Percentiles rank a stretch among this genome's conserved stretches.
Conservation (phyloP, 1,140 invertebrate species). For the Meloidogyne chitwoodi region DNA sequence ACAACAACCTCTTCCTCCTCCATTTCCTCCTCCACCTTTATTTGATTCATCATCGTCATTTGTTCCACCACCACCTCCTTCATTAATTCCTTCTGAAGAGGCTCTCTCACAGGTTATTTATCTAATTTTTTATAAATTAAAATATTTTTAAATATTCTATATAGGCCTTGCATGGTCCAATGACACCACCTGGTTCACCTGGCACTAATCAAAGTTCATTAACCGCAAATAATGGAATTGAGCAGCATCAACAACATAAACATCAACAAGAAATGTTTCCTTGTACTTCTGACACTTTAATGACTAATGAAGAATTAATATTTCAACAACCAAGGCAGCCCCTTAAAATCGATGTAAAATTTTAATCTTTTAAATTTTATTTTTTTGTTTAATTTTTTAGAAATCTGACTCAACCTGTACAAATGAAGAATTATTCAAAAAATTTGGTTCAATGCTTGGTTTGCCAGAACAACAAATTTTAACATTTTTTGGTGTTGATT, state of each 20-base stretch:
- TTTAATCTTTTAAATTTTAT: background rate
- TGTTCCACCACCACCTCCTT: background rate
- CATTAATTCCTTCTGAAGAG: background rate
- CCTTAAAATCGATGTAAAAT: background rate
- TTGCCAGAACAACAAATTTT: slow-evolving; percentile 18
- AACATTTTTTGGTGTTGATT: slow-evolving; percentile 27
- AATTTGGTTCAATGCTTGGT: slow-evolving; percentile 17
- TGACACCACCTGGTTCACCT: slow-evolving; percentile 27
- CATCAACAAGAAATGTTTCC: background rate
- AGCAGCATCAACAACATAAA: background rate
- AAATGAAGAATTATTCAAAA: slow-evolving; percentile 2
- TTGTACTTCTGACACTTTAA: background rate
- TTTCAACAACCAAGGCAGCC: background rate
- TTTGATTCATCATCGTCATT: background rate
- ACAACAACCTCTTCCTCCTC: background rate
- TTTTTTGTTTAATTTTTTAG: background rate
- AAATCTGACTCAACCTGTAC: background rate
- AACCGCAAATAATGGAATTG: background rate
- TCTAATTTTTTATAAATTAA: background rate
- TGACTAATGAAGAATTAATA: background rate
- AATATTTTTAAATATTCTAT: background rate
- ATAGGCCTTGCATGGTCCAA: slow-evolving; percentile 10
- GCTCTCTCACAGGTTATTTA: background rate
- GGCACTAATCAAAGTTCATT: slow-evolving; percentile 7
- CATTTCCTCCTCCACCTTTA: background rate